These are phyloP conservation scores for Drosophila monieri DNA, from an alignment of 2,888 invertebrate genomes.

Conservation along the genomic window DNA sequence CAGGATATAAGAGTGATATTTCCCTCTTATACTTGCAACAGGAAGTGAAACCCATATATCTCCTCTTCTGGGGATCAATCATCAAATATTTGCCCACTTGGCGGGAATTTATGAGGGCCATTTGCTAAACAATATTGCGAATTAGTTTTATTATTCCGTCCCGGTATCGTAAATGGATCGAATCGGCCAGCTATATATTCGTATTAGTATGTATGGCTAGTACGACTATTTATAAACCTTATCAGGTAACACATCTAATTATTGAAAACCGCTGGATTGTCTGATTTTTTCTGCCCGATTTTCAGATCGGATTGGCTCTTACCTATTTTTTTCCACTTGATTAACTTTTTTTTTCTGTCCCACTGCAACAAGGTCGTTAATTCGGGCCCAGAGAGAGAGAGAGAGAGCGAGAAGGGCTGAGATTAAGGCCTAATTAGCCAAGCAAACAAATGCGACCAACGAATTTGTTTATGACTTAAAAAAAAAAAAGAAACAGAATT, in stretches of 20 bases:
- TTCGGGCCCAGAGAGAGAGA: conserved; percentile 1
- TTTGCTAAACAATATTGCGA: conserved; percentile 51
- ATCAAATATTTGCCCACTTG: conserved; percentile 40
- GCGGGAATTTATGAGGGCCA: conserved; percentile 38
- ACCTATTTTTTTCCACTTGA: conserved; percentile 35
- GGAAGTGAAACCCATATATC: neutral
- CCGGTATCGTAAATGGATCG: conserved; percentile 1
- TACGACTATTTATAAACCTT: conserved; percentile 10
- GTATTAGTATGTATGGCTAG: too few relatives aligned
- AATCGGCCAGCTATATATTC: neutral
- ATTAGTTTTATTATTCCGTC: conserved; percentile 44
- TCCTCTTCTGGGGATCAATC: conserved; percentile 25
- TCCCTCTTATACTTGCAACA: neutral
- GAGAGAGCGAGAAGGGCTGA: neutral
- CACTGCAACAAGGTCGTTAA: conserved; percentile 33
- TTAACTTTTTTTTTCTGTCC: conserved; percentile 22
- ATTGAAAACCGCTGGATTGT: conserved; percentile 23
- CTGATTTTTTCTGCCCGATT: conserved; percentile 6
- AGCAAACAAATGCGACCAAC: conserved; percentile 46
- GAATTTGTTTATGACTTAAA: conserved; percentile 32
- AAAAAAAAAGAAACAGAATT: conserved; percentile 47
- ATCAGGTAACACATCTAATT: conserved; percentile 48
- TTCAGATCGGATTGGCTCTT: conserved; percentile 39
- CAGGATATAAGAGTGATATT: too few relatives aligned
- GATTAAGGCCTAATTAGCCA: conserved; percentile 50